phyloP scores from a whole-genome alignment of 2,888 invertebrate species.

The Drosophila maculinotata region DNA sequence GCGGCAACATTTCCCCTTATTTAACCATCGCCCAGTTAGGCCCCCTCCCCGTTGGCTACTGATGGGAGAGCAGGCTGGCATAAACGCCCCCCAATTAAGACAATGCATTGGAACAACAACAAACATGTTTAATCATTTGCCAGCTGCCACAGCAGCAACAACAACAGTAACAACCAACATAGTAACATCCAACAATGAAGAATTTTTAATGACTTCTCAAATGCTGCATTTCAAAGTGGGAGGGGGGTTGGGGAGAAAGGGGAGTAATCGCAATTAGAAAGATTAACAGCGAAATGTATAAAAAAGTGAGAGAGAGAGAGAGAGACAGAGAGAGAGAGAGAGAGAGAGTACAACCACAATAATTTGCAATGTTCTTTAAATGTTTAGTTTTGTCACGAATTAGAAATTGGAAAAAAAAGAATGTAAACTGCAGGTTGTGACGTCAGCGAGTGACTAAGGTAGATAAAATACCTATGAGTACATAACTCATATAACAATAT shows the following conservation, averaged over 20 bases:
- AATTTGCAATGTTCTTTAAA: conserved; percentile 21
- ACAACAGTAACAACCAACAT: conserved; percentile 19
- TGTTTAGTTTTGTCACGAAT: conserved; percentile 30
- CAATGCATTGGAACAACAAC: conserved; percentile 35
- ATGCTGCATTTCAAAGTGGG: conserved; percentile 32
- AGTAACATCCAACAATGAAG: conserved; percentile 51
- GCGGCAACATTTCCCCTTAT: conserved; percentile 17
- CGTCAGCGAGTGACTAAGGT: conserved; percentile 44
- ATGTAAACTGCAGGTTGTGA: conserved; percentile 16
- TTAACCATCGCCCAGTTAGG: conserved; percentile 2
- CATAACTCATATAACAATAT: background rate
- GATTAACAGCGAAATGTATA: conserved; percentile 11
- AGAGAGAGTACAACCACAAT: conserved; percentile 12
- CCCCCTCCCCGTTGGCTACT: background rate
- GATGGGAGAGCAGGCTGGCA: background rate
- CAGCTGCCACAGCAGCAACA: conserved; percentile 43
- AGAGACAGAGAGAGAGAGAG: background rate
- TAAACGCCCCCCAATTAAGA: conserved; percentile 46
- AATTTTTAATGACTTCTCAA: conserved; percentile 66
- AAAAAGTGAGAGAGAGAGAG: conserved; percentile 3
- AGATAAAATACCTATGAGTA: conserved; percentile 8
- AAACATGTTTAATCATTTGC: conserved; percentile 63
- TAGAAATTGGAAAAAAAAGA: background rate
- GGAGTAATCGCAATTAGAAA: conserved; percentile 37
- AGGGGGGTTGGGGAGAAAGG: background rate